phyloP scores from a whole-genome alignment of 2,888 invertebrate genomes.

The Cremastobaeus sp. region DNA sequence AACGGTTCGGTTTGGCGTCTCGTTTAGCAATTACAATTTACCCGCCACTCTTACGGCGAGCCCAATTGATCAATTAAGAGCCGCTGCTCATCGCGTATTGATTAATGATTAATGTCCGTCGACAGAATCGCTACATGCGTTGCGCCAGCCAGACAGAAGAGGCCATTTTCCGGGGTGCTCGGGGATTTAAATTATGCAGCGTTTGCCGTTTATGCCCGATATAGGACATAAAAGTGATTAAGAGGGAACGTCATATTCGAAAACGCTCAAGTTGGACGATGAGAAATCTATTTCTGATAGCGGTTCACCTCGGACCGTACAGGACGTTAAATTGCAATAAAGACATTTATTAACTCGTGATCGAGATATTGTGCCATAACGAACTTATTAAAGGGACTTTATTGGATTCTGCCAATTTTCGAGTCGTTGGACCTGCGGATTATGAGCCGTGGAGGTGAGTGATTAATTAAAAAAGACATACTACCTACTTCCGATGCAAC shows the following conservation, averaged over 20 bases:
- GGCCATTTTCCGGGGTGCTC: too few species aligned
- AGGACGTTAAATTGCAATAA: constrained; percentile 59
- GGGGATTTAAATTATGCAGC: constrained; percentile 39
- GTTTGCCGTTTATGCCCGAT: constrained; percentile 25
- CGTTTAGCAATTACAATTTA: too few species aligned
- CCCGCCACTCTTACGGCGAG: neutral
- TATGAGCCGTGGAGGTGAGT: constrained; percentile 15
- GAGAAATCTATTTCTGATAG: constrained; percentile 61
- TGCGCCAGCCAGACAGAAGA: too few species aligned
- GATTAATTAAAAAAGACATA: constrained; percentile 15
- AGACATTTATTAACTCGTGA: constrained; percentile 59
- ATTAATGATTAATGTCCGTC: constrained; percentile 33
- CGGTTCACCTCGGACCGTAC: constrained; percentile 39
- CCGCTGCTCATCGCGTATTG: constrained; percentile 19
- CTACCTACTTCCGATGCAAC: constrained; percentile 1
- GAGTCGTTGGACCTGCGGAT: constrained; percentile 3
- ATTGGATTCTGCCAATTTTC: constrained; percentile 26
- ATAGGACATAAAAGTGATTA: constrained; percentile 42
- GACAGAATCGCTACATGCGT: constrained; percentile 13
- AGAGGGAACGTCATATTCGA: constrained; percentile 29
- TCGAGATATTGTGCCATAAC: constrained; percentile 30
- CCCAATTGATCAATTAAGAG: constrained; percentile 15
- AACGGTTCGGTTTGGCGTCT: too few species aligned
- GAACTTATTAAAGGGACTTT: constrained; percentile 39
- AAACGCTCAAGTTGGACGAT: constrained; percentile 50